Evolutionary conservation across 2,113 vertebrate genomes (phyloP), one percentile per base, ranked within the genome.

Genomic region (Strigops habroptila): DNA sequence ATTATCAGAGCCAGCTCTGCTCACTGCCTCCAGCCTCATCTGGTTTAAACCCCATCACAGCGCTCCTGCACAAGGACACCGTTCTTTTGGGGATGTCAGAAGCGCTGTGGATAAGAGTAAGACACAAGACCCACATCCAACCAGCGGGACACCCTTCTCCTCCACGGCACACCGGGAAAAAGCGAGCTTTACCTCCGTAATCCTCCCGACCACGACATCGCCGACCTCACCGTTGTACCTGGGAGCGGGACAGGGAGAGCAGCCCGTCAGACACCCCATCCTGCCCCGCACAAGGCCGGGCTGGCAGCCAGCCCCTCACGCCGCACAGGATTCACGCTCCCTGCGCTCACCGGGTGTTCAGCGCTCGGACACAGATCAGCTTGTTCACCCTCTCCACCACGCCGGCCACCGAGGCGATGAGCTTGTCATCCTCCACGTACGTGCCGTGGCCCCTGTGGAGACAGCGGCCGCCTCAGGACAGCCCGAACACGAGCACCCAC

Each of bases 201-300:
- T 98, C 95, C 99, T 98, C 14, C 99, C 99, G 41, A 99, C 99
- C 17, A 99, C 98, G 49, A 99, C 98, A 65, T 99, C 99, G 22
- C 99, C 99, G 23, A 99, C 99, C 95, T 99, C 99, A 9, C 99
- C 99, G 31, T 99, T 99, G 62, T 99, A 99, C 76, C 99, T 99
- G 97, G 4, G 70, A 73, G 63, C 5, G 31, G 70, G 35, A 31
- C 22, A 35, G 95, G 97, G 70, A 74, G 13, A 77, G 55, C 69
- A 4, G 22, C 63, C 62, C 21, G 9, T 82, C 67, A 79, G 13
- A 24, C 63, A 3, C 88, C 73, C 28, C 55, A 0, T 2, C 23
- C 6, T 0, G 57, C 23, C 49, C n/a, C 0, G 23, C 12, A 1
- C 4, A 12, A 1, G 63, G 59, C 84, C 80, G 60, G 10, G 48